Evolutionary conservation across 2,797 vertebrate species (phyloP).

Genomic region (Ctenopoma kingsleyae): DNA sequence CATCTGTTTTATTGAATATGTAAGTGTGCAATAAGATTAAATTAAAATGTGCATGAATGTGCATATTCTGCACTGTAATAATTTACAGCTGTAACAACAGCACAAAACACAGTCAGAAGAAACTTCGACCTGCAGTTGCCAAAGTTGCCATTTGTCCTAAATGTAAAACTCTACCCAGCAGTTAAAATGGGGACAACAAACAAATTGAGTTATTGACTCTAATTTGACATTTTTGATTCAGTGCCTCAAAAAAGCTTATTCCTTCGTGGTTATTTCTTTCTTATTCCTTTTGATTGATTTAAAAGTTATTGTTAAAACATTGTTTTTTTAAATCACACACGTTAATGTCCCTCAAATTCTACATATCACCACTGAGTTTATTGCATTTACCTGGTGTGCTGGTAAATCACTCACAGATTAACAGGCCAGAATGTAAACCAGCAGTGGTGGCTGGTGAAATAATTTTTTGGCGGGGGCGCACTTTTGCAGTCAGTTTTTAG

Average conservation of each 20-base stretch:
- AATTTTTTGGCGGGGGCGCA: too few species aligned
- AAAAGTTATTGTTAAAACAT: too few species aligned
- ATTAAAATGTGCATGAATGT: too few species aligned
- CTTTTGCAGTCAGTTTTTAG: too few species aligned
- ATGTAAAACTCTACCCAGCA: not conserved
- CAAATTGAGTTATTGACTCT: not conserved
- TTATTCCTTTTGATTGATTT: too few species aligned
- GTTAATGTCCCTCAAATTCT: constrained; percentile 6
- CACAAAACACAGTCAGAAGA: not conserved
- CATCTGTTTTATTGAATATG: not conserved
- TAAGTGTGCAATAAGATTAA: too few species aligned
- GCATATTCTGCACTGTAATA: not conserved
- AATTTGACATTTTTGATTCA: too few species aligned
- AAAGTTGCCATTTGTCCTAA: not conserved
- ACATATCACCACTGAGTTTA: constrained; percentile 28
- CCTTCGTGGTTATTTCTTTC: too few species aligned
- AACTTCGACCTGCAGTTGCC: not conserved
- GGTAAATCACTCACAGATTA: constrained; percentile 45
- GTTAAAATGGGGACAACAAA: not conserved
- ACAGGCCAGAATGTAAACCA: constrained; percentile 30
- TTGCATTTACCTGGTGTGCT: constrained; percentile 24
- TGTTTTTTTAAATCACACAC: too few species aligned
- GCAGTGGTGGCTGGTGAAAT: too few species aligned
- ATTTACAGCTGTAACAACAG: not conserved
- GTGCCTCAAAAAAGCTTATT: too few species aligned